Evolutionary conservation across 2,888 invertebrate genomes (phyloP).

Genomic region (Hirtodrosophila confusa): DNA sequence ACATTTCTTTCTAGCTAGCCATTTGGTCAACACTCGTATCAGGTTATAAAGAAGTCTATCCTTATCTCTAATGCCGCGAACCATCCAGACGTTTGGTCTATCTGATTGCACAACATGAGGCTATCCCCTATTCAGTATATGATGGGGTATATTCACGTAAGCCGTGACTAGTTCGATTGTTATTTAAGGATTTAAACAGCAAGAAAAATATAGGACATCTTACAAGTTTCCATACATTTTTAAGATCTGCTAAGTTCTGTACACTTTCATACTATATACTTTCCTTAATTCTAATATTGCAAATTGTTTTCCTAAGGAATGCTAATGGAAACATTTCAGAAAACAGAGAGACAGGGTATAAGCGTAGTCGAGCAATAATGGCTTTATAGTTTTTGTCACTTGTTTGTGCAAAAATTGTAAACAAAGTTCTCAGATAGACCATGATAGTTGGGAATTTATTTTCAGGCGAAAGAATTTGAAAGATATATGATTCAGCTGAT

Average conservation of each 20-base stretch:
- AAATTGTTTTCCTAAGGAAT: no score
- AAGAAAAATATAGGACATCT: no score
- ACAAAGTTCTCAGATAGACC: slow-evolving; percentile 43
- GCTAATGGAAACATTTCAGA: no score
- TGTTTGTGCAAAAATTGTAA: slow-evolving; percentile 43
- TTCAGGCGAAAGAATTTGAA: slow-evolving; percentile 16
- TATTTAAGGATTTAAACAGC: no score
- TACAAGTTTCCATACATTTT: no score
- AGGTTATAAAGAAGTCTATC: slow-evolving; percentile 25
- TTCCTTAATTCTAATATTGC: no score
- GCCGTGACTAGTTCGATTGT: no score
- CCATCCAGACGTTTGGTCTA: slow-evolving; percentile 38
- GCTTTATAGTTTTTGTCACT: background rate
- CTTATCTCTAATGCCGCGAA: slow-evolving; percentile 26
- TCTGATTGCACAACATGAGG: slow-evolving; percentile 9
- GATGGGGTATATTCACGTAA: slow-evolving; percentile 16
- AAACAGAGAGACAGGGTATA: no score
- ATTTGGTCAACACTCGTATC: slow-evolving; percentile 38
- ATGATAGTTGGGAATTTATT: slow-evolving; percentile 24
- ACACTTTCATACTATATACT: no score
- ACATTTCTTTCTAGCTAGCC: slow-evolving; percentile 9
- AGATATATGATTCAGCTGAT: slow-evolving; percentile 21
- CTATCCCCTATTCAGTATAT: slow-evolving; percentile 6
- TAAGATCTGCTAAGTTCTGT: no score
- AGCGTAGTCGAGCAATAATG: background rate